Evolutionary conservation across 2,113 vertebrate genomes (phyloP), one percentile per base, ranked within the genome.

Genomic region (Microcebus tavaratra): DNA sequence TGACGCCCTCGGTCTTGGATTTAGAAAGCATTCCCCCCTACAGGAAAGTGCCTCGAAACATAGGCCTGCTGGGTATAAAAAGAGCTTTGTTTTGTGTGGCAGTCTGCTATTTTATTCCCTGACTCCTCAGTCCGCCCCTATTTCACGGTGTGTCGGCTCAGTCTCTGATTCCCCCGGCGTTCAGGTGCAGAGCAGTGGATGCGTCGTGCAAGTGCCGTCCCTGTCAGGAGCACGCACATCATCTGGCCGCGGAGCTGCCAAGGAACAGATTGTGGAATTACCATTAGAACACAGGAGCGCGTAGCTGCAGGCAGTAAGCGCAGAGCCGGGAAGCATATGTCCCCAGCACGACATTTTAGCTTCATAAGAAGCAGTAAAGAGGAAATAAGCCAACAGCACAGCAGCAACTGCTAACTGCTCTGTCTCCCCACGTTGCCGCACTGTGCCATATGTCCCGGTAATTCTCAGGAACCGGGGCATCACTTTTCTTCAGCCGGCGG

Each of bases 171-270:
- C 99, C 98, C 98, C 98, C 97, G 97, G 89, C 98, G 98, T 99
- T 99, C 99, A 99, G 99, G 99, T 99, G 99, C 98, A 98, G 98
- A 98, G 99, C 98, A 99, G 99, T 99, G 98, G 99, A 98, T 98
- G 99, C 99, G 99, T 99, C 98, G 98, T 98, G 98, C 99, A 99
- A 99, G 99, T 99, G 99, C 99, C 99, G 99, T 99, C 98, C 99
- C 99, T 99, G 99, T 99, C 99, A 99, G 98, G 96, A 96, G 97
- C 97, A 91, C 97, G 98, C 98, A 91, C 98, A 98, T 99, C 99
- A 98, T 98, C 98, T 98, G 98, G 98, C 97, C 98, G 98, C 98
- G 86, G 98, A 98, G 99, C 99, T 99, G 99, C 99, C 99, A 99
- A 96, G 90, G 98, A 99, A 97, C 99, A 99, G 99, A 99, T 99